Base-by-base conservation (phyloP, 2,113 vertebrate species). In the Puffinus mauretanicus region DNA sequence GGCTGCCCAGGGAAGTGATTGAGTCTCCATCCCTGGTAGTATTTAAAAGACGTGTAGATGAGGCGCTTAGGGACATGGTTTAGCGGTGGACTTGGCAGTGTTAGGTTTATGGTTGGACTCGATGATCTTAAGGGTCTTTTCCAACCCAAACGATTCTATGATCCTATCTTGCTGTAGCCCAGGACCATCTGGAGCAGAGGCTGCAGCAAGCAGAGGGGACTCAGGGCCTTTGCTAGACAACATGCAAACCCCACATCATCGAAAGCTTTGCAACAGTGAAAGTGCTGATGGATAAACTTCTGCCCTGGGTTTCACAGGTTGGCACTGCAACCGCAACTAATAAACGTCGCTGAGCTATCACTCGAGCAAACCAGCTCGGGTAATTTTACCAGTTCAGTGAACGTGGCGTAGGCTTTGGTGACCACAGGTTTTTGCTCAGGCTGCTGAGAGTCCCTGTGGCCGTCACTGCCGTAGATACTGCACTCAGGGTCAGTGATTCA, bases 381-480 rank as follows among this genome's bases (percentile, higher is more conserved):
- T 71, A 42, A 94, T 88, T 93, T 60, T 87, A 69, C 90, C 85
- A 66, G 75, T 73, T 77, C 6, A 27, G 85, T 54, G 71, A 95
- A 71, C 0, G 0, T 64, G 71, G 67, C 1, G 1, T 20, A 30
- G 58, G 36, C 82, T 87, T 22, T 0, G 0, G 20, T 75, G 79
- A 66, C 67, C 79, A 80, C 52, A 66, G 66, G 30, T 40, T 90
- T 73, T 87, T 49, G 51, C 51, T 65, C 21, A 11, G 64, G 58
- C 38, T 2, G 8, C 79, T 58, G 42, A 51, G 49, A 88, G 51
- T 25, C 22, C 40, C 71, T 0, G 5, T 4, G 12, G 72, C 51
- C 14, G 0, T 73, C 38, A 7, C 55, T 79, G 71, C 40, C 1
- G 0, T 13, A 27, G 57, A 30, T 30, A 7, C 11, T 14, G 16